phyloP scores from a whole-genome alignment of 1,140 invertebrate species.

The Tetragnatha versicolor region DNA sequence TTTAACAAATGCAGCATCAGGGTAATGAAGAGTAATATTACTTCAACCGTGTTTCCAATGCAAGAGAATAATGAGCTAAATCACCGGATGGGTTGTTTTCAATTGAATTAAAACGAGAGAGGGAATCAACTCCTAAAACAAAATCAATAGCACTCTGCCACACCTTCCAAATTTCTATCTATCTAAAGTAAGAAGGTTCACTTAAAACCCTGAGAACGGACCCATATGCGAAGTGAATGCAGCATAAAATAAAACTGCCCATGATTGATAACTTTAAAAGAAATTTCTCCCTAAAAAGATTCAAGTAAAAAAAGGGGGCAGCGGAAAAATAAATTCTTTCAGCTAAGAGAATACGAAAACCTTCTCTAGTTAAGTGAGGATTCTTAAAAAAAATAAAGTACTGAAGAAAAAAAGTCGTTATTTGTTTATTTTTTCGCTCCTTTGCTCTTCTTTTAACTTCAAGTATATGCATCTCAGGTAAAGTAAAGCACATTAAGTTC shows the following conservation, averaged over 20 bases:
- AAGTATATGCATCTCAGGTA: constrained; percentile 28
- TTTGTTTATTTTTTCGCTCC: constrained; percentile 15
- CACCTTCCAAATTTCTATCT: constrained; percentile 31
- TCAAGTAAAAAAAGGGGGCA: not conserved
- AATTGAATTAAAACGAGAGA: too few relatives aligned
- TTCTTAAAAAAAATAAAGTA: not conserved
- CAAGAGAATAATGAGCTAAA: too few relatives aligned
- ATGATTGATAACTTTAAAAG: constrained; percentile 45
- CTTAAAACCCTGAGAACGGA: constrained; percentile 23
- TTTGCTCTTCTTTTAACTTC: constrained; percentile 29
- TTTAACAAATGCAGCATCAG: too few relatives aligned
- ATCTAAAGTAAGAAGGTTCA: not conserved
- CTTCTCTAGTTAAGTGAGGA: constrained; percentile 23
- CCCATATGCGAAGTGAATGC: constrained; percentile 9
- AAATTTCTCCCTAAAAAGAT: not conserved
- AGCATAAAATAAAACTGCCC: constrained; percentile 13
- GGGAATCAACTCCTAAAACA: too few relatives aligned
- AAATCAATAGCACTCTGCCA: constrained; percentile 12
- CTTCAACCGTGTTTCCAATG: too few relatives aligned
- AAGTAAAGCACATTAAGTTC: constrained; percentile 37
- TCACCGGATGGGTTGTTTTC: too few relatives aligned
- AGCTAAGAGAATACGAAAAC: constrained; percentile 16
- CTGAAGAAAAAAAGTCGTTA: constrained; percentile 6
- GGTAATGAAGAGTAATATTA: too few relatives aligned
- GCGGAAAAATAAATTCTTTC: not conserved